phyloP scores from a whole-genome alignment of 2,113 vertebrate genomes.

The Megaceryle maxima region DNA sequence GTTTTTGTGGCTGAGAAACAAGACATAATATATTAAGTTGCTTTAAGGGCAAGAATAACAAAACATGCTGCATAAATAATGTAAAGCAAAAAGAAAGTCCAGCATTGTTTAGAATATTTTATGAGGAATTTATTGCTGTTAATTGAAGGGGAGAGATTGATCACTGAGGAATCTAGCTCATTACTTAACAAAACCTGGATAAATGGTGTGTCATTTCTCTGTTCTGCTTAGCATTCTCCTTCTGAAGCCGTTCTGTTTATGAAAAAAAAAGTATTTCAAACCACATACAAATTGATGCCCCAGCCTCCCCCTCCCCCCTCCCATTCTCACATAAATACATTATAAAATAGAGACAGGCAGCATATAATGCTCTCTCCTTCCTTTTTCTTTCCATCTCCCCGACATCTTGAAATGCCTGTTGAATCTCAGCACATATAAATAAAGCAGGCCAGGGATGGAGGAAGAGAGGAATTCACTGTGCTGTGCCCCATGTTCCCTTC shows the following conservation, averaged over 20 bases:
- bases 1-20: constrained; percentile 51
- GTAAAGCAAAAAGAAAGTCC: constrained; percentile 44
- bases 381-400: not conserved
- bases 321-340: not conserved
- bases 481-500: not conserved
- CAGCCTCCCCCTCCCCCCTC: not conserved
- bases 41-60: constrained; percentile 60
- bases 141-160: constrained; percentile 61
- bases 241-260: constrained; percentile 2
- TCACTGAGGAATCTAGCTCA: constrained; percentile 42
- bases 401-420: not conserved
- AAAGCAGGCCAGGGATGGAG: not conserved
- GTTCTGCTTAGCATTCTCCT: constrained; percentile 39
- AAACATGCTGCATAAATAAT: constrained; percentile 54
- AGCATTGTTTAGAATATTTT: constrained; percentile 59
- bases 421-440: not conserved
- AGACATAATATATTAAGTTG: constrained; percentile 54
- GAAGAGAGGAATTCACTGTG: not conserved
- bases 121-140: constrained; percentile 68
- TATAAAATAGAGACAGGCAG: not conserved
- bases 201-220: constrained; percentile 41
- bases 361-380: not conserved
- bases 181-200: constrained; percentile 64
- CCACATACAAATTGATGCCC: not conserved
- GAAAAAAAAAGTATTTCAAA: not conserved